Evolutionary conservation across 2,113 vertebrate genomes (phyloP).

Genomic region (Syngnathus scovelli): DNA sequence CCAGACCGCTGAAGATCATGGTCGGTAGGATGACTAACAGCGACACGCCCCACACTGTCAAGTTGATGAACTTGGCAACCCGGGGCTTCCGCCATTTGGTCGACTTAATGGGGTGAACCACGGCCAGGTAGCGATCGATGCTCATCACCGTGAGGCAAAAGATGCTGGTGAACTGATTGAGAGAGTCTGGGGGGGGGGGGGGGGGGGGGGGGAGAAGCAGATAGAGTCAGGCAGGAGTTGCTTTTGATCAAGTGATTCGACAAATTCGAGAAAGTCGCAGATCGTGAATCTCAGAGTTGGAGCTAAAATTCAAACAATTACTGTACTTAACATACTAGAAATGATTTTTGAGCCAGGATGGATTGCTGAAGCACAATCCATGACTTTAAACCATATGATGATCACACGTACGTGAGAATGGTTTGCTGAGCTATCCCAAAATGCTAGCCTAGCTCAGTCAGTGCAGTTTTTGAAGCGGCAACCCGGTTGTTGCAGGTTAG

Average conservation of each 20-base stretch:
- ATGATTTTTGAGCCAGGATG: too few relatives aligned
- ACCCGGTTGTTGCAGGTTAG: too few relatives aligned
- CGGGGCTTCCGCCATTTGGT: slow-evolving; percentile 92
- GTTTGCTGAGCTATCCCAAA: too few relatives aligned
- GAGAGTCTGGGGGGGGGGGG: slow-evolving; percentile 72
- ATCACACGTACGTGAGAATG: too few relatives aligned
- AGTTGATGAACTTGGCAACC: slow-evolving; percentile 85
- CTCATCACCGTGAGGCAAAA: slow-evolving; percentile 97
- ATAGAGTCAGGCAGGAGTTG: not conserved
- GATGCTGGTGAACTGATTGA: slow-evolving; percentile 98
- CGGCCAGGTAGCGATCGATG: slow-evolving; percentile 91
- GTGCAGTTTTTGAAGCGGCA: too few relatives aligned
- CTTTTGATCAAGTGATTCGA: not conserved
- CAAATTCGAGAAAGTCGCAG: not conserved
- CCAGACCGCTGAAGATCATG: slow-evolving; percentile 87
- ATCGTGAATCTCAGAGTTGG: not conserved
- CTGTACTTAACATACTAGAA: too few relatives aligned
- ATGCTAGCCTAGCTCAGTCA: too few relatives aligned
- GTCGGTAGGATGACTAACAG: slow-evolving; percentile 91
- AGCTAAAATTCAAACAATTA: too few relatives aligned
- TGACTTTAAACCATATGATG: too few relatives aligned
- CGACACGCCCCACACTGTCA: slow-evolving; percentile 87
- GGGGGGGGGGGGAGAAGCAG: not conserved
- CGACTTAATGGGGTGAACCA: slow-evolving; percentile 93
- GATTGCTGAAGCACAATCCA: too few relatives aligned